A percentile compares a stretch with the other conserved stretches of the same genome.
These are phyloP conservation scores for Conopomorpha cramerella DNA, from an alignment of 1,140 invertebrate species.

Conservation along the genomic window DNA sequence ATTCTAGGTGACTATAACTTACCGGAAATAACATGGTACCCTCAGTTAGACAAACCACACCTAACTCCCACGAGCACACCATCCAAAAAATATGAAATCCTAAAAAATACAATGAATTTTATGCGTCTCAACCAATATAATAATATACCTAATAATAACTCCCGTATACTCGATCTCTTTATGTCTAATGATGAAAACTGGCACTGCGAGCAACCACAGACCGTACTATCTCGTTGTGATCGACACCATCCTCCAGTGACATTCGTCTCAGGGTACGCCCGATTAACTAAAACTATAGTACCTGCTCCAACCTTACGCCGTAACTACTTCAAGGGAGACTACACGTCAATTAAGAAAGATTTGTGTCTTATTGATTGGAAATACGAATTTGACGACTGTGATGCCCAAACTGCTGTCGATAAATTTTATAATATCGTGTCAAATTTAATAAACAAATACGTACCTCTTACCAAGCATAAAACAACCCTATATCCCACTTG, in stretches of 20 bases:
- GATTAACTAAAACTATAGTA: background rate
- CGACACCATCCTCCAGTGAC: background rate
- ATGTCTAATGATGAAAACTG: background rate
- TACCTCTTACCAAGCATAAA: background rate
- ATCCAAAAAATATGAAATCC: background rate
- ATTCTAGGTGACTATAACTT: background rate
- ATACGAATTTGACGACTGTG: background rate
- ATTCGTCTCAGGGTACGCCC: background rate
- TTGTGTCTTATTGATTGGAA: background rate
- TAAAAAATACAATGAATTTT: background rate
- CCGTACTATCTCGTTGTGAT: background rate
- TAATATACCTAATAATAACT: background rate
- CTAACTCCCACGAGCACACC: background rate
- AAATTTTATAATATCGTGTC: constrained; percentile 1
- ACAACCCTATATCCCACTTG: background rate
- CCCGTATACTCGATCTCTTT: background rate
- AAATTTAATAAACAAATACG: background rate
- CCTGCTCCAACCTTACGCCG: background rate
- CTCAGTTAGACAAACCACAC: background rate
- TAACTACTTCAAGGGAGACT: background rate
- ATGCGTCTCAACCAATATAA: background rate
- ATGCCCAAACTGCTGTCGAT: background rate
- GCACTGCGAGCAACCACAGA: background rate
- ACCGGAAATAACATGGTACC: background rate
- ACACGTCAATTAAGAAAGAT: background rate